Conservation (phyloP, 2,113 vertebrate species). For the Mesitornis unicolor region DNA sequence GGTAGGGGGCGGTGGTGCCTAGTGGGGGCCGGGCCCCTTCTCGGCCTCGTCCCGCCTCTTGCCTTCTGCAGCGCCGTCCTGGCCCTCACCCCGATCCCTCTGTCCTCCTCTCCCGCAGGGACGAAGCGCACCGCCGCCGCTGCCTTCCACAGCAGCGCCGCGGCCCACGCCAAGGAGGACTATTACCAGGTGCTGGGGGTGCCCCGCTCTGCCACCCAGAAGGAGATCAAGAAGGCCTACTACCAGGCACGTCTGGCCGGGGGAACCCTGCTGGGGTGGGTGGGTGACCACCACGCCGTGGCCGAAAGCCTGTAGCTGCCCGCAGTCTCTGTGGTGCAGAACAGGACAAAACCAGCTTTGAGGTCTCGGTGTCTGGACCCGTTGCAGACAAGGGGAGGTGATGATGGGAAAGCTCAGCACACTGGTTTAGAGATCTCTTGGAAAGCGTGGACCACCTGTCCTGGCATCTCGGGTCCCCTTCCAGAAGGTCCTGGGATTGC, state of each 20-base stretch:
- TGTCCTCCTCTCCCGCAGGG: not conserved
- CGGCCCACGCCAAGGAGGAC: constrained; percentile 81
- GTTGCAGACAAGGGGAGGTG: not conserved
- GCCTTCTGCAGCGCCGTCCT: not conserved
- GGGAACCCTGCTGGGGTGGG: not conserved
- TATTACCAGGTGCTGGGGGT: constrained; percentile 93
- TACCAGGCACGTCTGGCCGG: constrained; percentile 83
- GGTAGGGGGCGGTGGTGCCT: not conserved
- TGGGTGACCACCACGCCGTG: rapidly evolving
- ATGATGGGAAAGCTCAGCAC: not conserved
- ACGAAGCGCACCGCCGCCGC: not conserved
- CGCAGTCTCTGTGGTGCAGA: rapidly evolving
- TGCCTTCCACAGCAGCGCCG: constrained; percentile 83
- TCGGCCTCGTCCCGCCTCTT: not conserved
- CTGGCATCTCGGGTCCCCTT: not conserved
- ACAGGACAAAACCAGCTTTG: rapidly evolving
- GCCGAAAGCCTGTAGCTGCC: not conserved
- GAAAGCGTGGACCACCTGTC: rapidly evolving
- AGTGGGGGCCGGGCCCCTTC: not conserved
- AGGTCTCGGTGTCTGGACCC: not conserved
- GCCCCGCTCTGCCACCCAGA: constrained; percentile 85
- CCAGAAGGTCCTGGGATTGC: not conserved
- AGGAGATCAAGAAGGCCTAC: constrained; percentile 98
- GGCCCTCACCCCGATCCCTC: not conserved
- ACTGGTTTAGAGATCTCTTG: not conserved